Evolutionary conservation across 2,113 vertebrate species (phyloP), one percentile per base, ranked within the genome.

Genomic region (Platycercus adscitus): DNA sequence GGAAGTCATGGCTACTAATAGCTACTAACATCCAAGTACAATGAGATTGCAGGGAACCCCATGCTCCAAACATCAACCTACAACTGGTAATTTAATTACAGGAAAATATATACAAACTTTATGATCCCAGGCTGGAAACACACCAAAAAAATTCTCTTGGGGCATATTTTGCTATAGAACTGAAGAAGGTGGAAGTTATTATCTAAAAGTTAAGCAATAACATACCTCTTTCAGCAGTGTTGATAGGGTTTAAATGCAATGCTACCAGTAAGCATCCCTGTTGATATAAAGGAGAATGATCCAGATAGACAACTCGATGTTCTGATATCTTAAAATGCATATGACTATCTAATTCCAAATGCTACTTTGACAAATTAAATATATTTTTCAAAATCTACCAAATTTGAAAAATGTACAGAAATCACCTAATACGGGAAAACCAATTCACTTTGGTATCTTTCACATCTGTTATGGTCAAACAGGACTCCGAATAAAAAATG

Each of bases 221-320:
- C 13, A 44, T 75, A 66, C 55, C 39, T 55, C 19, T 75, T 79
- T 26, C 61, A 50, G 60, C 12, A 69, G 10, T 28, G 10, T 28
- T 39, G 58, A 53, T 1, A 66, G 39, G 21, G 17, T 49, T 94
- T 49, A 26, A 55, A 29, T 35, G 14, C 28, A 92, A 75, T 1
- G 13, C 7, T 80, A 41, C 17, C 43, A 81, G 4, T 31, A 85
- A 80, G 37, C n/a, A 33, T 43, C 28, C 23, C 31, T 37, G 11
- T 14, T 94, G 53, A 72, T 16, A 50, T 26, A 24, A 52, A 17
- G 33, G 24, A 81, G 56, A 87, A 47, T 19, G 29, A 89, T 25
- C 29, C 50, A 77, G 64, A 70, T 10, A 2, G 4, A 25, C 33
- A 63, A 63, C 16, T 49, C 0, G 0, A 1, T 58, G 31, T 77